These are phyloP conservation scores for Melinopterus prodromus DNA, from an alignment of 2,888 invertebrate genomes.

Conservation along the genomic window DNA sequence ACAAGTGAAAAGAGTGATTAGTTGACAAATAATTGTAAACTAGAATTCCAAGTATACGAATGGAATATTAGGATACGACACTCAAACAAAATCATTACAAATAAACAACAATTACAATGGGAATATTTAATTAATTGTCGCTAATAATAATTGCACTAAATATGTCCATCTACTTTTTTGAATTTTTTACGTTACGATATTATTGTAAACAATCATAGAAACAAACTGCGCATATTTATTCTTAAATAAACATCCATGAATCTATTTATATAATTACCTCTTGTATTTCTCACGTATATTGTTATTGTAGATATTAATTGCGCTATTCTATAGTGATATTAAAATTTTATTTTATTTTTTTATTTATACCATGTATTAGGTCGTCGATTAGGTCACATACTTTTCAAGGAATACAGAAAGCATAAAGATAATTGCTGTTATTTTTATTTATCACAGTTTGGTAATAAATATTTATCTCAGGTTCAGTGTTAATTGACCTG, in stretches of 20 bases:
- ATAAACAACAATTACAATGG: not conserved
- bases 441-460: not conserved
- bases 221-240: not conserved
- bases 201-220: not conserved
- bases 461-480: too few species aligned
- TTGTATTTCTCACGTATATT: not conserved
- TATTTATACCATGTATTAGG: not conserved
- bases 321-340: not conserved
- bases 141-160: not conserved
- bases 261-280: not conserved
- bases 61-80: not conserved
- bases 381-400: not conserved
- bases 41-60: not conserved
- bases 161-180: not conserved
- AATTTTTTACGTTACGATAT: not conserved
- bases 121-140: not conserved
- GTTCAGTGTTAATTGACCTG: not conserved
- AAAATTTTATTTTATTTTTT: not conserved
- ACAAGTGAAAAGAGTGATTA: not conserved
- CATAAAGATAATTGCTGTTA: not conserved
- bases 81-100: not conserved
- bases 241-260: not conserved
- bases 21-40: not conserved
- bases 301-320: not conserved
- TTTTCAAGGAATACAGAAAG: not conserved